These are phyloP conservation scores for Lerema accius DNA, from an alignment of 1,140 invertebrate species.

Conservation along the genomic window DNA sequence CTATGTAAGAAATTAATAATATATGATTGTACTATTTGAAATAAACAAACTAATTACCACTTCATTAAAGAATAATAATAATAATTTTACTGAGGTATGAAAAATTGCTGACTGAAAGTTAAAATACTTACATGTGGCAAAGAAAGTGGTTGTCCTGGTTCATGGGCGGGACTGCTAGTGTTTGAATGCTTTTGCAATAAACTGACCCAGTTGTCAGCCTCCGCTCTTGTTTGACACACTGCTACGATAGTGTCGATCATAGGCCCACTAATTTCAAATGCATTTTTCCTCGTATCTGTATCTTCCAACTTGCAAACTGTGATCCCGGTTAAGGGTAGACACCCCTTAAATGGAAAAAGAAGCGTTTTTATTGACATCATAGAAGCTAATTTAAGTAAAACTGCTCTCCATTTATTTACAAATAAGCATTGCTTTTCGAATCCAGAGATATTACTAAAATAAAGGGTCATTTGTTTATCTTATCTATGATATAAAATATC, in stretches of 20 bases:
- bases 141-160: slow-evolving; percentile 75
- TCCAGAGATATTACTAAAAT: too few relatives aligned
- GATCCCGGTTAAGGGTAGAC: slow-evolving; percentile 94
- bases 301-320: slow-evolving; percentile 90
- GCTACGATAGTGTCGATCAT: slow-evolving; percentile 95
- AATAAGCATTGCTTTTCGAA: too few relatives aligned
- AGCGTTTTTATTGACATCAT: too few relatives aligned
- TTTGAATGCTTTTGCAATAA: slow-evolving; percentile 87
- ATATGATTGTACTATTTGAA: slow-evolving; percentile 38
- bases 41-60: slow-evolving; percentile 32
- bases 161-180: slow-evolving; percentile 67
- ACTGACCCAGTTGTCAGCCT: slow-evolving; percentile 94
- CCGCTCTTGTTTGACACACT: slow-evolving; percentile 91
- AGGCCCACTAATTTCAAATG: slow-evolving; percentile 96
- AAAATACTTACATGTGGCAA: slow-evolving; percentile 76
- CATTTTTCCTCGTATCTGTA: slow-evolving; percentile 91
- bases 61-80: too few relatives aligned
- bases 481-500: too few relatives aligned
- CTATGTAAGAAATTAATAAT: slow-evolving; percentile 63
- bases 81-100: too few relatives aligned
- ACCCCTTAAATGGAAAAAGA: slow-evolving; percentile 87
- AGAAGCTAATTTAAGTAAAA: too few relatives aligned
- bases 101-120: too few relatives aligned
- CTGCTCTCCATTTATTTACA: too few relatives aligned
- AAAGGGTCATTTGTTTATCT: too few relatives aligned